Conservation (phyloP, 1,140 invertebrate species). For the Holotrichia oblita region DNA sequence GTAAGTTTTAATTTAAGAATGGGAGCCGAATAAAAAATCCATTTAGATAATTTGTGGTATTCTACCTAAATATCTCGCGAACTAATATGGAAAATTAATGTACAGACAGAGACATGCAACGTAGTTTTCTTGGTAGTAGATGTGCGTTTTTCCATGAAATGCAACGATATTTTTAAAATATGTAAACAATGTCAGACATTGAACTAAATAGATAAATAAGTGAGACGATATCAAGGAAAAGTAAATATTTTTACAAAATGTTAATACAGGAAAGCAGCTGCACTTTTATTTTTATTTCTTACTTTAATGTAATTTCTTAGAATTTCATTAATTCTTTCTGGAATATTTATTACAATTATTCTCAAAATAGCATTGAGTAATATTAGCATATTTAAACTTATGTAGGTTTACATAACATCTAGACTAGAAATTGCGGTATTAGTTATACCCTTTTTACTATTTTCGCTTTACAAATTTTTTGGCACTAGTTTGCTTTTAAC, state of each 20-base stretch:
- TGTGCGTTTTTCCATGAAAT: neutral
- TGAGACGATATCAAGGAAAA: neutral
- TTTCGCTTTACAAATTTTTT: neutral
- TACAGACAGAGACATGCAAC: neutral
- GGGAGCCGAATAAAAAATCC: too few relatives aligned
- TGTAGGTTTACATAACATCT: neutral
- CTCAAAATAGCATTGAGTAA: neutral
- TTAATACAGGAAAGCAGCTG: neutral
- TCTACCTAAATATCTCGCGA: too few relatives aligned
- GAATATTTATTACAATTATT: neutral
- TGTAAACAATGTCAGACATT: slow-evolving; percentile 1
- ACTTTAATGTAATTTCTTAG: neutral
- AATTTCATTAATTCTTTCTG: neutral
- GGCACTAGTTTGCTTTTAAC: neutral
- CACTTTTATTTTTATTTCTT: neutral
- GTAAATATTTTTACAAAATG: neutral
- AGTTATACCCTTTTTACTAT: neutral
- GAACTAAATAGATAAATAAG: slow-evolving; percentile 9
- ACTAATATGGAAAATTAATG: neutral
- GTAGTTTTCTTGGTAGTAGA: neutral
- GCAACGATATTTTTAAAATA: neutral
- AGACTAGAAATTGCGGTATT: neutral
- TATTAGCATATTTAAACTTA: neutral
- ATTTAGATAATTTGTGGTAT: too few relatives aligned
- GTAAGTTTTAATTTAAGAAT: too few relatives aligned